These are phyloP conservation scores for Arctopsyche grandis DNA, from an alignment of 1,140 invertebrate genomes.

Conservation along the genomic window DNA sequence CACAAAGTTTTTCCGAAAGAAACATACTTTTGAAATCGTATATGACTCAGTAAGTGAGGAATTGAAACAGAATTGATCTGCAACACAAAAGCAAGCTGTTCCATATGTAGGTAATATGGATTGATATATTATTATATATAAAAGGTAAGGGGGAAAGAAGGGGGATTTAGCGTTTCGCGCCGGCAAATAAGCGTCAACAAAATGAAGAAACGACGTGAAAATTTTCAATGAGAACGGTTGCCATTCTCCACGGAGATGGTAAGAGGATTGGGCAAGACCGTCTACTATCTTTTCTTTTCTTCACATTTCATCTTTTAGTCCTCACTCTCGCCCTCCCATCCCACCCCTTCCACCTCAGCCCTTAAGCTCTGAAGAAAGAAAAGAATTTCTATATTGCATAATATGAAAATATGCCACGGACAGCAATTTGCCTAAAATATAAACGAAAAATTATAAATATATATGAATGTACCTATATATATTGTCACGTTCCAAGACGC, in stretches of 20 bases:
- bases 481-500: too few species aligned
- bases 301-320: constrained; percentile 16
- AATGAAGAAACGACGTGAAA: constrained; percentile 27
- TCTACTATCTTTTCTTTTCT: constrained; percentile 30
- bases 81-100: too few species aligned
- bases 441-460: neutral
- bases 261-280: constrained; percentile 17
- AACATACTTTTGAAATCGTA: too few species aligned
- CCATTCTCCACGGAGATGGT: neutral
- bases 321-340: neutral
- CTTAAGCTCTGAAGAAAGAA: neutral
- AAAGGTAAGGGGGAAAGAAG: too few species aligned
- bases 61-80: too few species aligned
- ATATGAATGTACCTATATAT: neutral
- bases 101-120: too few species aligned
- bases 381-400: constrained; percentile 35
- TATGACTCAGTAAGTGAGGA: too few species aligned
- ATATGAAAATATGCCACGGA: neutral
- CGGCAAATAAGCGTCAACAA: constrained; percentile 3
- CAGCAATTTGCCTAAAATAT: neutral
- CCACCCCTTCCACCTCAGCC: neutral
- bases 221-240: constrained; percentile 12
- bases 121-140: too few species aligned
- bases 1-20: too few species aligned
- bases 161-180: neutral